Base-by-base conservation (phyloP, 2,888 invertebrate species). In the Trissoscelio sp. region DNA sequence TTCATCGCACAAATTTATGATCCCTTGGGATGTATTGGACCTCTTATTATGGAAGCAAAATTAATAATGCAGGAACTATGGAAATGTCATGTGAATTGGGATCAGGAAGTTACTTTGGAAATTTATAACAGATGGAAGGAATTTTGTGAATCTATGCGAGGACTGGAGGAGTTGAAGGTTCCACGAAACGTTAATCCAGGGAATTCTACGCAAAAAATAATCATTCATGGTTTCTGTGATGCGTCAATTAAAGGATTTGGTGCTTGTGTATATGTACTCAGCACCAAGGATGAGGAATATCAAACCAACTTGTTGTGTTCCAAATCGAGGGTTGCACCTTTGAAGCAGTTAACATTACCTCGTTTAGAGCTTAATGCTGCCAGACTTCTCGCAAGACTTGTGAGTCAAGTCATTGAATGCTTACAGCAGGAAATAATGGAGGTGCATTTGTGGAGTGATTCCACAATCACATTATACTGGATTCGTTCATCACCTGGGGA, bases 31-130 rank as follows among this genome's bases (percentile, higher is more conserved):
- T 51, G 20, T 3, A 37, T 64, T 37, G 64, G 48, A 9, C 64
- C 64, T 51, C n/a, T 64, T 9, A 64, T 64, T 12, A 48, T 64
- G 64, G 34, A 37, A 9, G 51, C 64, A 0, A 51, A 51, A 31
- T 46, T 64, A 0, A 64, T 64, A n/a, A n/a, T 64, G 14, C 64
- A 64, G 7, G 64, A 51, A 20, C 18, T 51, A 12, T 64, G 64
- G 64, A 64, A 37, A 46, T 20, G 37, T 37, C n/a, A 37, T 11
- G 3, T 64, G 7, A 44, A 42, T 42, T 14, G 78, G 80, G 60
- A 83, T 46, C 39, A 66, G 5, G 11, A n/a, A 12, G 16, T 74
- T 11, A 22, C 69, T 1, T 0, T 22, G 11, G 28, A 24, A 1
- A 46, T 46, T 20, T 1, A 2, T 11, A 20, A 7, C 18, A 3